Conservation (phyloP, 2,888 invertebrate genomes). For the Artemia sp. region DNA sequence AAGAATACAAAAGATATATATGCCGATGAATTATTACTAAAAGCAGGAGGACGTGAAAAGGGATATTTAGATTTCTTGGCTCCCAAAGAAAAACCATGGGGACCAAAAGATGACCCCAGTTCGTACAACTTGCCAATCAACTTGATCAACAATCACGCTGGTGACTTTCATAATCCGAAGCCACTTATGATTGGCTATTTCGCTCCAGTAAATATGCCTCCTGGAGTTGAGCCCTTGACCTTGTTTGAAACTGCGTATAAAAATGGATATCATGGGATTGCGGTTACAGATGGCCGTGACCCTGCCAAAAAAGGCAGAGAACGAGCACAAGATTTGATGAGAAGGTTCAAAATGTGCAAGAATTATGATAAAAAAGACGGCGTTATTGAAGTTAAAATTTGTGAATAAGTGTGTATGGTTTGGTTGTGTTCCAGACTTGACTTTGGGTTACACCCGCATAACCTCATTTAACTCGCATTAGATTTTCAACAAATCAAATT, state of each 20-base stretch:
- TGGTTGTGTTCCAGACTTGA: too few species aligned
- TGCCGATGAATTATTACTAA: not conserved
- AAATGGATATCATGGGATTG: not conserved
- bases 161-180: constrained; percentile 4
- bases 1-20: not conserved
- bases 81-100: not conserved
- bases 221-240: not conserved
- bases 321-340: not conserved
- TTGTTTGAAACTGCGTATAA: not conserved
- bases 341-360: not conserved
- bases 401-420: too few species aligned
- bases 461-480: too few species aligned
- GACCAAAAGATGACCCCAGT: not conserved
- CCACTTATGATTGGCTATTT: constrained; percentile 5
- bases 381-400: not conserved
- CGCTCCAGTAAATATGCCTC: not conserved
- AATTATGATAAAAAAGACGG: not conserved
- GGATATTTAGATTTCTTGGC: constrained; percentile 5
- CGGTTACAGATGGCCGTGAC: not conserved
- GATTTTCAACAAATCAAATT: too few species aligned
- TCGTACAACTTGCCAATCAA: not conserved
- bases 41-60: not conserved
- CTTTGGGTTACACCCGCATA: too few species aligned
- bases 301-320: not conserved
- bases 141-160: constrained; percentile 7